Evolutionary conservation across 2,888 invertebrate genomes (phyloP).

Genomic region (Parthenolecanium corni): DNA sequence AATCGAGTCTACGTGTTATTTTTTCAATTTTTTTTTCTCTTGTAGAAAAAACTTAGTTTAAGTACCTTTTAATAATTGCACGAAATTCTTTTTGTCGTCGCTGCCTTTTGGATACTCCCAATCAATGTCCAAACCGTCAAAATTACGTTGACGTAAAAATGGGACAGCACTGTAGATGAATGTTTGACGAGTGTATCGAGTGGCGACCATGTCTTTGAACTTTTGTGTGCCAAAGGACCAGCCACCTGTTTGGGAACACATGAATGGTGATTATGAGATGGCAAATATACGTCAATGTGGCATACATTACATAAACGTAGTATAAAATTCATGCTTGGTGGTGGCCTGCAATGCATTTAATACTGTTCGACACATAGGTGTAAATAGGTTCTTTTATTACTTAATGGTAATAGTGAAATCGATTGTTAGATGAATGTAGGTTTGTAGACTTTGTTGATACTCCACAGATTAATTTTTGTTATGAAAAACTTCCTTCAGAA

Average conservation of each 20-base stretch:
- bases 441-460: no score
- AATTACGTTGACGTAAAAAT: conserved; percentile 71
- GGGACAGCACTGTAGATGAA: conserved; percentile 90
- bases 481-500: no score
- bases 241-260: conserved; percentile 56
- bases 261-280: no score
- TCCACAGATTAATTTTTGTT: no score
- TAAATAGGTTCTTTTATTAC: no score
- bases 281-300: neutral
- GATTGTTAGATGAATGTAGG: no score
- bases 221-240: conserved; percentile 97
- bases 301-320: neutral
- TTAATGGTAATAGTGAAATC: no score
- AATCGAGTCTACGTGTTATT: no score
- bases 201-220: conserved; percentile 83
- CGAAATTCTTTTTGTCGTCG: conserved; percentile 86
- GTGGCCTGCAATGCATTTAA: no score
- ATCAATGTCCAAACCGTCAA: conserved; percentile 79
- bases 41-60: neutral
- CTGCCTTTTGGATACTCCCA: conserved; percentile 90
- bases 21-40: neutral
- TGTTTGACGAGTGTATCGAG: conserved; percentile 76
- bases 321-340: no score
- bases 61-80: conserved; percentile 72
- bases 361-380: no score